Percentiles rank a stretch among this genome's conserved stretches.
Conservation (phyloP, 2,797 vertebrate genomes). For the Thaleichthys pacificus region DNA sequence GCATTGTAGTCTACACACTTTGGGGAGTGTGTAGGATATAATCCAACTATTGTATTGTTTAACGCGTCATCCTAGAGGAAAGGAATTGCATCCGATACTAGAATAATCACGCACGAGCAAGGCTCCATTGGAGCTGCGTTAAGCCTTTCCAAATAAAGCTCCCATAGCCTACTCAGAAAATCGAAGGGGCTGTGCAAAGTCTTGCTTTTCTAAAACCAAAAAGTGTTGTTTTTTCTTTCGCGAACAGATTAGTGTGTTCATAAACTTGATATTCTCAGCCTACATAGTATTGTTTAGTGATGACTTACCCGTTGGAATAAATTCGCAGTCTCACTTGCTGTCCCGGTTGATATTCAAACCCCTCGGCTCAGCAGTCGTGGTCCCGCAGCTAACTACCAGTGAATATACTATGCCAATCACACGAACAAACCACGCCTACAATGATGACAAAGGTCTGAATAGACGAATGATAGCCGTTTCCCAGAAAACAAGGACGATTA, state of each 20-base stretch:
- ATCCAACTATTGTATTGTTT: constrained; percentile 18
- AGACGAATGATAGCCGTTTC: constrained; percentile 51
- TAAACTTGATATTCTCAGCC: neutral
- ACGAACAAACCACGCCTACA: constrained; percentile 47
- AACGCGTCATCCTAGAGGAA: constrained; percentile 21
- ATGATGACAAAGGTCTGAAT: constrained; percentile 4
- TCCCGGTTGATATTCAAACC: constrained; percentile 68
- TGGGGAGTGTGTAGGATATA: constrained; percentile 20
- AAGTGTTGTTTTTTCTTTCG: constrained; percentile 55
- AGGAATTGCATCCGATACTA: constrained; percentile 13
- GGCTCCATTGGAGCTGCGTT: constrained; percentile 8
- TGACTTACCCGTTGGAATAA: constrained; percentile 58
- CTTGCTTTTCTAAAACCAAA: constrained; percentile 35
- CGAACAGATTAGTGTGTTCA: neutral
- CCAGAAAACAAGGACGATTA: neutral
- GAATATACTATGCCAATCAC: constrained; percentile 69
- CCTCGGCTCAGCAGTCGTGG: constrained; percentile 60
- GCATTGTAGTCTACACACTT: constrained; percentile 50
- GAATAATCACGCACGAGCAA: constrained; percentile 1
- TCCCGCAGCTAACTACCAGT: constrained; percentile 71
- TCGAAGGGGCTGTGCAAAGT: constrained; percentile 52
- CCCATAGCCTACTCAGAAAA: neutral
- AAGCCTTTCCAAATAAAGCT: constrained; percentile 18
- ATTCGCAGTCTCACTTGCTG: constrained; percentile 45
- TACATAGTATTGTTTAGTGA: neutral